These are phyloP conservation scores for Gorsachius magnificus DNA, from an alignment of 2,797 vertebrate genomes.

Conservation along the genomic window DNA sequence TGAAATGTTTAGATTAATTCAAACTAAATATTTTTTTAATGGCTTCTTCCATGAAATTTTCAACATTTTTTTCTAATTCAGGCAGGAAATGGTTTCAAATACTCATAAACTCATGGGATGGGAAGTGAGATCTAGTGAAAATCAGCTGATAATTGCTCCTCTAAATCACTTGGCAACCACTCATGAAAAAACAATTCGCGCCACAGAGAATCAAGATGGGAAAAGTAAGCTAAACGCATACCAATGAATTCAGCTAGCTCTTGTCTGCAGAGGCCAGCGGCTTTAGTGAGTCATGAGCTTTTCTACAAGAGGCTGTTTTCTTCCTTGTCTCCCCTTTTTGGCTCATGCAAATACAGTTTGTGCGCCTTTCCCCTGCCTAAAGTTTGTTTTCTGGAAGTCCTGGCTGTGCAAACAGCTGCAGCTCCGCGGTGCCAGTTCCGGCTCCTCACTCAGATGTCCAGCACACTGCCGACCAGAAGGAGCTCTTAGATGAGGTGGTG, in stretches of 20 bases:
- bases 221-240: neutral
- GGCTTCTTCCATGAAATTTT: neutral
- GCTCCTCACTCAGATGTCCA: neutral
- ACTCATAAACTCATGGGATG: neutral
- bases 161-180: neutral
- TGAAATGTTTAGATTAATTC: neutral
- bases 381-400: neutral
- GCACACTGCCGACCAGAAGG: neutral
- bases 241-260: neutral
- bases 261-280: neutral
- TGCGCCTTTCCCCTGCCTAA: neutral
- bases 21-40: neutral
- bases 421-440: rapidly evolving
- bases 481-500: neutral
- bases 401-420: neutral
- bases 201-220: neutral
- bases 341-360: neutral
- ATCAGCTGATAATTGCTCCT: neutral
- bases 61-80: neutral
- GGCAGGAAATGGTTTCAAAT: neutral
- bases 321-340: neutral
- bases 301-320: neutral
- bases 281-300: neutral
- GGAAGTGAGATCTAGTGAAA: constrained; percentile 2
- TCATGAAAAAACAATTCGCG: neutral